These are phyloP conservation scores for Sarcophaga carnaria DNA, from an alignment of 2,888 invertebrate species.

Conservation along the genomic window DNA sequence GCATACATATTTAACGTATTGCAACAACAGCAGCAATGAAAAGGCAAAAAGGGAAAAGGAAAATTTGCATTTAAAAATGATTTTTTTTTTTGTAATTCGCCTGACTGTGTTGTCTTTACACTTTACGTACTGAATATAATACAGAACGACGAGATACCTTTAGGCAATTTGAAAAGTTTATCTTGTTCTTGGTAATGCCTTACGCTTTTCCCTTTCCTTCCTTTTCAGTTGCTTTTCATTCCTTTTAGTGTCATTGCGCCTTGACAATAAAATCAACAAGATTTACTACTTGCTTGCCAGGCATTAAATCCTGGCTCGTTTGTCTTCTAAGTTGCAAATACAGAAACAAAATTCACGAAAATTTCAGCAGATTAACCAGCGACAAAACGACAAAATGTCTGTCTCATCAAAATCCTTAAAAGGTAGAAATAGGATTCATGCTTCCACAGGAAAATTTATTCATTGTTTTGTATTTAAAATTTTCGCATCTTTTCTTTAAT, in stretches of 20 bases:
- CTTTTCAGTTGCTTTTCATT: neutral
- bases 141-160: slow-evolving; percentile 38
- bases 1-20: neutral
- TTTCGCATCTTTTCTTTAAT: neutral
- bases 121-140: neutral
- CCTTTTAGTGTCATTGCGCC: slow-evolving; percentile 37
- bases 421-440: slow-evolving; percentile 18
- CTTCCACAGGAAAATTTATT: slow-evolving; percentile 5
- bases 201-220: slow-evolving; percentile 1
- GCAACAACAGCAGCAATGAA: neutral
- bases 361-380: slow-evolving; percentile 10
- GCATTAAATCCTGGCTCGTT: slow-evolving; percentile 64
- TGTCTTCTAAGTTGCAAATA: slow-evolving; percentile 53
- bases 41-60: slow-evolving; percentile 12
- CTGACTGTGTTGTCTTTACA: neutral
- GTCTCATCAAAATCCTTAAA: slow-evolving; percentile 53
- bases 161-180: slow-evolving; percentile 60
- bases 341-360: slow-evolving; percentile 3
- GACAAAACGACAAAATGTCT: slow-evolving; percentile 40
- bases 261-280: slow-evolving; percentile 55
- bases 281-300: slow-evolving; percentile 64
- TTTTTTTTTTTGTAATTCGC: neutral
- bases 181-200: slow-evolving; percentile 9
- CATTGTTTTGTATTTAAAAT: slow-evolving; percentile 26
- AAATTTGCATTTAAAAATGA: slow-evolving; percentile 50